A percentile compares a stretch with the other conserved stretches of the same genome.
These are phyloP conservation scores for Pomatostomus ruficeps DNA, from an alignment of 2,113 vertebrate species.

Conservation along the genomic window DNA sequence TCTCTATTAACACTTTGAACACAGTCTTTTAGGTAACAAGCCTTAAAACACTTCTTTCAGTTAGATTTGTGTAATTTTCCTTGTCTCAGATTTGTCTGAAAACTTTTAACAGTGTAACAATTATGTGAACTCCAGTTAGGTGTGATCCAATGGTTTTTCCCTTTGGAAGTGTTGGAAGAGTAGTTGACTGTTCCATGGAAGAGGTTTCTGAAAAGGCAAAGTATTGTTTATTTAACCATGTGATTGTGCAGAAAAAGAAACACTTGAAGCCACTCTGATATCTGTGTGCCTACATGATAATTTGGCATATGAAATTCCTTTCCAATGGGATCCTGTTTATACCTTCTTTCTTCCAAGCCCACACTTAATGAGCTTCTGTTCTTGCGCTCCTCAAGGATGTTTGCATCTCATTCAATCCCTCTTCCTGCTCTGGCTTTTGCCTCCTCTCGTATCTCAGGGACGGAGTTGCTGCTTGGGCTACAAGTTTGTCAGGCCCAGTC, in stretches of 20 bases:
- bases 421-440: background rate
- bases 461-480: background rate
- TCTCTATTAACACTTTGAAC: background rate
- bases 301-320: background rate
- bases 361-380: background rate
- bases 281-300: background rate
- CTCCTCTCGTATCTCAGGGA: background rate
- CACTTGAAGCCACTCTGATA: background rate
- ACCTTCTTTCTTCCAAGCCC: background rate
- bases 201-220: background rate
- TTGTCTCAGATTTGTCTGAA: background rate
- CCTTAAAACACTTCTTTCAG: background rate
- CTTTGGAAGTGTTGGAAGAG: background rate
- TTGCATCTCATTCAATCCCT: background rate
- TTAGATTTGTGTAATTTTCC: background rate
- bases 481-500: background rate
- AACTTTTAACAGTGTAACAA: background rate
- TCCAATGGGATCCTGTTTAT: background rate
- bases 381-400: background rate
- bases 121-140: background rate
- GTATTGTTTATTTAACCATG: background rate
- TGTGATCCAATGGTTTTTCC: background rate
- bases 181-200: background rate
- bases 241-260: background rate
- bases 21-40: background rate